A percentile compares a stretch with the other conserved stretches of the same genome.
Conservation (phyloP, 2,113 vertebrate genomes). For the Nibea albiflora region DNA sequence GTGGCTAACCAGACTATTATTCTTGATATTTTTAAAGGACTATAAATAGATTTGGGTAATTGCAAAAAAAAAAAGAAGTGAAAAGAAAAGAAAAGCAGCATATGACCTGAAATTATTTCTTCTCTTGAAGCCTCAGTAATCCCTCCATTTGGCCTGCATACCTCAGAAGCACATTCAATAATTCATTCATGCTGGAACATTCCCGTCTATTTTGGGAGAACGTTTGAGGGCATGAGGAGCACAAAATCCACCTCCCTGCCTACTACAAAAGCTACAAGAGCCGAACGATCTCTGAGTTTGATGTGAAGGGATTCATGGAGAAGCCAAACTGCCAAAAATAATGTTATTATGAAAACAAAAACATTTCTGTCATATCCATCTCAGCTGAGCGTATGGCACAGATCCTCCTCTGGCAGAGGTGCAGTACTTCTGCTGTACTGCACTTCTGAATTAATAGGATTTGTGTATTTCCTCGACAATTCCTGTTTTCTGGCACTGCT, state of each 20-base stretch:
- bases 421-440: background rate
- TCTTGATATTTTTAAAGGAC: conserved; percentile 10
- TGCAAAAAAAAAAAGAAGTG: background rate
- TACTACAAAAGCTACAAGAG: conserved; percentile 29
- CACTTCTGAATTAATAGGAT: conserved; percentile 45
- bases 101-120: conserved; percentile 18
- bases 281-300: conserved; percentile 19
- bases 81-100: background rate
- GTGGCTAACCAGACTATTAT: conserved; percentile 9
- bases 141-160: conserved; percentile 52
- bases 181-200: conserved; percentile 71
- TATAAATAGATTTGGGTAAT: background rate
- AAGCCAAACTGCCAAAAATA: conserved; percentile 15
- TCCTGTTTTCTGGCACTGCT: conserved; percentile 18
- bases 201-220: conserved; percentile 74
- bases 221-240: conserved; percentile 29
- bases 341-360: conserved; percentile 19
- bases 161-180: conserved; percentile 71
- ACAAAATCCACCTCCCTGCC: conserved; percentile 28
- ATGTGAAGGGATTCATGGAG: conserved; percentile 13
- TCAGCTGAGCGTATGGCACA: conserved; percentile 42
- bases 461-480: conserved; percentile 34
- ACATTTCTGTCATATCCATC: background rate
- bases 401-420: background rate
- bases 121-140: conserved; percentile 36